Conservation (phyloP, 2,113 vertebrate genomes). For the Tragelaphus imberbis region DNA sequence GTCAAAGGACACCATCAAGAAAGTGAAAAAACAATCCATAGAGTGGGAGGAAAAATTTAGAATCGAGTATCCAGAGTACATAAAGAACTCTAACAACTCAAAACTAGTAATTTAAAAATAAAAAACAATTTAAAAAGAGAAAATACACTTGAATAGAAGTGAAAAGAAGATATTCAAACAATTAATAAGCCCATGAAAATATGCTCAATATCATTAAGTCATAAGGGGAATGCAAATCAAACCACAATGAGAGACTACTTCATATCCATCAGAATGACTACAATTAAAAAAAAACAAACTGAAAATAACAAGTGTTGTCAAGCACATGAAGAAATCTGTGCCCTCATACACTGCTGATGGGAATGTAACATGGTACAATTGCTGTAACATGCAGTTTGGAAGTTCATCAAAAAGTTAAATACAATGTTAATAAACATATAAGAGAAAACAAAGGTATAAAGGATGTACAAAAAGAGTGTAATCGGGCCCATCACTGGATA, state of each 20-base stretch:
- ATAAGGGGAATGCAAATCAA: neutral
- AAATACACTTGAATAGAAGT: neutral
- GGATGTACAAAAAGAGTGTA: neutral
- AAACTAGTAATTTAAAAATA: neutral
- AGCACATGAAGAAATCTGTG: neutral
- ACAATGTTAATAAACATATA: neutral
- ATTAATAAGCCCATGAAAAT: neutral
- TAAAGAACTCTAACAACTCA: neutral
- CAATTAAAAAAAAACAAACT: neutral
- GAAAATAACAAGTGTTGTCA: neutral
- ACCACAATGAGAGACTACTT: neutral
- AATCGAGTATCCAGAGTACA: neutral
- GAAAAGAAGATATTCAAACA: neutral
- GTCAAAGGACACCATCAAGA: neutral
- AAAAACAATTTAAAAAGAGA: neutral
- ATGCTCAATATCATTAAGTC: neutral
- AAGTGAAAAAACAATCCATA: neutral
- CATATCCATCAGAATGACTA: neutral
- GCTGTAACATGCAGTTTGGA: neutral
- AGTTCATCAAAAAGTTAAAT: neutral
- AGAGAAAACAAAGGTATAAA: neutral
- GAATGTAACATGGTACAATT: neutral
- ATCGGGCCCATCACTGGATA: too few species aligned
- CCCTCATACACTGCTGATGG: neutral
- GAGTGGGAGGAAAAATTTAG: neutral